Conservation (phyloP, 1,140 invertebrate genomes). For the Dermatophagoides farinae region DNA sequence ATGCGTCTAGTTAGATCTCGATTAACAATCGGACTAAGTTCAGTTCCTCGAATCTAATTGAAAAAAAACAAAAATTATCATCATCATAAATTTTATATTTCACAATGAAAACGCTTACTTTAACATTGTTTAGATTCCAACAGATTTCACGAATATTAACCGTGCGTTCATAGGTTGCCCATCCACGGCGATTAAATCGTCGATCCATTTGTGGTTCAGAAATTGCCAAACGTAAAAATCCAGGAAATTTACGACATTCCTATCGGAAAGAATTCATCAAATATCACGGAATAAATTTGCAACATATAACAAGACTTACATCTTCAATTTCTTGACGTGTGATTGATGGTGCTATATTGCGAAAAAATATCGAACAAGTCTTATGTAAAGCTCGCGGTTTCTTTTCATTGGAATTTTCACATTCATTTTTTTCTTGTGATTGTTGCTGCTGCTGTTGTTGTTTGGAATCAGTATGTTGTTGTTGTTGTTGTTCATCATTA, state of each 20-base stretch:
- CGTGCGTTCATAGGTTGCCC: conserved; percentile 89
- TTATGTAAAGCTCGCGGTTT: conserved; percentile 44
- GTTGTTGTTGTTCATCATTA: conserved; percentile 19
- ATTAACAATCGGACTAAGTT: conserved; percentile 83
- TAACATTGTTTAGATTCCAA: conserved; percentile 40
- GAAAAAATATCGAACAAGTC: conserved; percentile 86
- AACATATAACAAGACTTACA: background rate
- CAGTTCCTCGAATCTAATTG: conserved; percentile 58
- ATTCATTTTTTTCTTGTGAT: conserved; percentile 29
- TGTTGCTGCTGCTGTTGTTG: conserved; percentile 14
- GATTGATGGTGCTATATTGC: conserved; percentile 83
- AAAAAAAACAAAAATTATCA: background rate
- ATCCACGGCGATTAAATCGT: conserved; percentile 82
- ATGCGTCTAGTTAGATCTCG: conserved; percentile 77
- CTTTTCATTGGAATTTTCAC: conserved; percentile 10
- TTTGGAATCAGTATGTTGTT: conserved; percentile 10
- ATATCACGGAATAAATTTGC: conserved; percentile 8
- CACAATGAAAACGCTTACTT: background rate
- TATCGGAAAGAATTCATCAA: conserved; percentile 24
- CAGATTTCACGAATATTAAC: conserved; percentile 99
- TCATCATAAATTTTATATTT: background rate
- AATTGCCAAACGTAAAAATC: conserved; percentile 84
- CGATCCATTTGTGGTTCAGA: conserved; percentile 89
- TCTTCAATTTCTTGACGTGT: conserved; percentile 69
- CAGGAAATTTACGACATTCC: conserved; percentile 82